These are phyloP conservation scores for Periparus ater DNA, from an alignment of 2,797 vertebrate genomes.

Conservation along the genomic window DNA sequence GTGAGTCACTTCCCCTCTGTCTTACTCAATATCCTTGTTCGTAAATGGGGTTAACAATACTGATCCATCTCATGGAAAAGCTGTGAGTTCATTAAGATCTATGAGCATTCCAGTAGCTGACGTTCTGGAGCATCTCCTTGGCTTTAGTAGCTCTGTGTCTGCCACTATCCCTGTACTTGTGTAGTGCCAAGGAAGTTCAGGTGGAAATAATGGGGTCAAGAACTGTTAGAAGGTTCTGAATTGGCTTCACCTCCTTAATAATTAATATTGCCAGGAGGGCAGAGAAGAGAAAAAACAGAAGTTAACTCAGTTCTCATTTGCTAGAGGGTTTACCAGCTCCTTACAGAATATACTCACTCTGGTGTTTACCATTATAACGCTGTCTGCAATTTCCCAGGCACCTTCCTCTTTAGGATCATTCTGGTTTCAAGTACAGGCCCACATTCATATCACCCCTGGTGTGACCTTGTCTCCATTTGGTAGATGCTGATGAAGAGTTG, in stretches of 20 bases:
- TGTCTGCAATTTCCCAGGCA: not conserved
- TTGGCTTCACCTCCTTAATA: not conserved
- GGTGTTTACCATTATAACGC: not conserved
- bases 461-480: not conserved
- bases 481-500: not conserved
- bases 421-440: not conserved
- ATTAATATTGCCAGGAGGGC: conserved; percentile 3
- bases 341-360: not conserved
- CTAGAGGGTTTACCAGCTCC: not conserved
- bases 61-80: not conserved
- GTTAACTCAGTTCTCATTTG: not conserved
- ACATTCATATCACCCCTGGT: not conserved
- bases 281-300: not conserved
- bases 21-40: conserved; percentile 40
- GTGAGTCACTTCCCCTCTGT: conserved; percentile 58
- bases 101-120: not conserved
- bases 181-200: not conserved
- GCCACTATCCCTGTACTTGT: not conserved
- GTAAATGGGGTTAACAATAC: conserved; percentile 20
- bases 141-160: not conserved
- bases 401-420: not conserved
- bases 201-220: conserved; percentile 5
- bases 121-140: not conserved
- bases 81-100: not conserved
- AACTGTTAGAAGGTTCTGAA: not conserved